Base-by-base conservation (phyloP, 2,888 invertebrate genomes). In the Dryomyza anilis region DNA sequence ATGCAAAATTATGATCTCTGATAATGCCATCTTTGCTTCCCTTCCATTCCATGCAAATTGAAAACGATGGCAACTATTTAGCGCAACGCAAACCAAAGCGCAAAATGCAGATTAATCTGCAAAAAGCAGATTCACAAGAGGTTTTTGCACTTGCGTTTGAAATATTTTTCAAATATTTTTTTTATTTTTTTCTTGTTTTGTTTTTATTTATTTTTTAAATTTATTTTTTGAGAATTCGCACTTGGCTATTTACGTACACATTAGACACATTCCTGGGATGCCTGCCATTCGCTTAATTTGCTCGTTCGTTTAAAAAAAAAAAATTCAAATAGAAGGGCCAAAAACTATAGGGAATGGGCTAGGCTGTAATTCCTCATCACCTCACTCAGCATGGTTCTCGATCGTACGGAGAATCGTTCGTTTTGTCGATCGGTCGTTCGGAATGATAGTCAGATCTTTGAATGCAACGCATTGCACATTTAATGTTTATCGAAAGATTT, bases 131-230 rank as follows among this genome's bases (percentile, higher is more conserved):
- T 52, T 25, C 29, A 25, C n/a, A 21, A 55, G 71, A 76, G 76
- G 75, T 76, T 76, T 76, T 75, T 76, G 76, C 75, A 76, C 56
- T 57, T 63, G 50, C 50, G 50, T n/a, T n/a, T n/a, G n/a, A n/a
- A n/a, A n/a, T n/a, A n/a, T n/a, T n/a, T n/a, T n/a, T n/a, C 29
- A 53, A 52, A 61, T 43, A 53, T 52, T 39, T 61, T 25, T 46
- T 19, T 39, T 21, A 29, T 39, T 27, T 14, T 39, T 29, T 36
- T 33, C 21, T 59, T 53, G 21, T 36, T 50, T 7, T 60, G 19
- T 48, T 30, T 48, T 59, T n/a, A n/a, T n/a, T n/a, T n/a, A n/a
- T n/a, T n/a, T n/a, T n/a, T n/a, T n/a, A n/a, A n/a, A n/a, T n/a
- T n/a, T n/a, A n/a, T n/a, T n/a, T n/a, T n/a, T n/a, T 30, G 8